Evolutionary conservation across 2,113 vertebrate genomes (phyloP), one percentile per base, ranked within the genome.

Genomic region (Cepphus grylle): DNA sequence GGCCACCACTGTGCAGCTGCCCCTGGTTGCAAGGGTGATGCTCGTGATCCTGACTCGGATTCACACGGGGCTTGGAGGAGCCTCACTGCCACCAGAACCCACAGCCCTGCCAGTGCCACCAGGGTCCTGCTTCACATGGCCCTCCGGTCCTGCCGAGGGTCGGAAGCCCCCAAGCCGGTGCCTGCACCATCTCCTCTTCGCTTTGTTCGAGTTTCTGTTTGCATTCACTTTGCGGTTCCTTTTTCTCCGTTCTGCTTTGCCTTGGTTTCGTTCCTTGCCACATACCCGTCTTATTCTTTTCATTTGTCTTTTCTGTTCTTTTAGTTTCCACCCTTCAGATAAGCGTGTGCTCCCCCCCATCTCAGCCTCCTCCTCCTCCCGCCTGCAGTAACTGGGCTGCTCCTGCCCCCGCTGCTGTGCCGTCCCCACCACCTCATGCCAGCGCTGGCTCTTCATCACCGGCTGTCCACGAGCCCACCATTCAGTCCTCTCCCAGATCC

Each of bases 301-400:
- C 88, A 63, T 95, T 95, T 95, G 71, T 96, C 93, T 97, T 96
- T 93, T 96, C 94, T 97, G 85, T 96, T 97, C 86, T 93, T 95
- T 95, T 96, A 98, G 98, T 97, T 97, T 95, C 97, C 80, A 94
- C 95, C 95, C 88, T 87, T 95, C 97, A 98, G 96, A 98, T 98
- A 98, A 98, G 99, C 98, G 67, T 98, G 81, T 98, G 98, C 96
- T 98, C 98, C 92, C 97, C 98, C 85, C 96, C 94, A 86, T 98
- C 94, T 96, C 98, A 98, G 96, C 97, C 97, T 94, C 98, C 98
- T 96, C 97, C 97, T 89, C 86, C 98, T 95, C 97, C 98, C 34
- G 96, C 98, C 97, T 98, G 98, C 96, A 98, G 97, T 97, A 98
- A 97, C 94, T 98, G 97, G 76, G 53, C 95, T 90, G 96, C 88